Conservation (phyloP, 2,113 vertebrate species). For the Chaetura pelagica region DNA sequence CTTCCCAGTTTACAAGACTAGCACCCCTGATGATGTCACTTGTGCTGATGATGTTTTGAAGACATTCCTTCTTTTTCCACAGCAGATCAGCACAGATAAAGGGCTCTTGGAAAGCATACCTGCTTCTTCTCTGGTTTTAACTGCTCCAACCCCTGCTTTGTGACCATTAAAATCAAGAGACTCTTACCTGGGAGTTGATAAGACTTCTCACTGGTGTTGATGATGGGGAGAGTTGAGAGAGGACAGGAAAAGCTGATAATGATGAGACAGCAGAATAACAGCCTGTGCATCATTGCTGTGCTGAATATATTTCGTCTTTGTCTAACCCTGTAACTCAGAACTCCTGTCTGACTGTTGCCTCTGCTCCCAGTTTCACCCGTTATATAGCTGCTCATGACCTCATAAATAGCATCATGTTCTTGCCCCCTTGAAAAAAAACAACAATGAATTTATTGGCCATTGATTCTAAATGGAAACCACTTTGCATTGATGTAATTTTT, state of each 20-base stretch:
- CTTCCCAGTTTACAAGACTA: background rate
- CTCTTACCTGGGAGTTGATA: conserved; percentile 73
- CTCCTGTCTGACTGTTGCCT: conserved; percentile 6
- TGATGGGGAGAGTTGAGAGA: conserved; percentile 49
- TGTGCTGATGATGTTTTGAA: background rate
- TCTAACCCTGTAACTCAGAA: background rate
- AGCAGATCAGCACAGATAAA: background rate
- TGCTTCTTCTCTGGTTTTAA: background rate
- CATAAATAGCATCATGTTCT: conserved; percentile 65
- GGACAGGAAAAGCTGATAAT: conserved; percentile 51
- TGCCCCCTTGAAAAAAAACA: background rate
- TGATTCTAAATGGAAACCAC: conserved; percentile 75
- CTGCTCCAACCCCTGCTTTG: background rate
- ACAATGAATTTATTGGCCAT: conserved; percentile 64
- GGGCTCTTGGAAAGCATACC: background rate
- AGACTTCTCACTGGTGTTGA: background rate
- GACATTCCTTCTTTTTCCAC: background rate
- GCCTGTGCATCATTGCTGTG: conserved; percentile 53
- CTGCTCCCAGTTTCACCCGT: conserved; percentile 31
- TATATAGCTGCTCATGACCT: conserved; percentile 76
- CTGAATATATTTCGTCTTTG: background rate
- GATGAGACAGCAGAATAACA: conserved; percentile 65
- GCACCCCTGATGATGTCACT: background rate
- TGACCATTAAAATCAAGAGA: background rate
- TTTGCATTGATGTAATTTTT: conserved; percentile 83